Evolutionary conservation across 2,888 invertebrate species (phyloP).

Genomic region (Heteropelma amictum): DNA sequence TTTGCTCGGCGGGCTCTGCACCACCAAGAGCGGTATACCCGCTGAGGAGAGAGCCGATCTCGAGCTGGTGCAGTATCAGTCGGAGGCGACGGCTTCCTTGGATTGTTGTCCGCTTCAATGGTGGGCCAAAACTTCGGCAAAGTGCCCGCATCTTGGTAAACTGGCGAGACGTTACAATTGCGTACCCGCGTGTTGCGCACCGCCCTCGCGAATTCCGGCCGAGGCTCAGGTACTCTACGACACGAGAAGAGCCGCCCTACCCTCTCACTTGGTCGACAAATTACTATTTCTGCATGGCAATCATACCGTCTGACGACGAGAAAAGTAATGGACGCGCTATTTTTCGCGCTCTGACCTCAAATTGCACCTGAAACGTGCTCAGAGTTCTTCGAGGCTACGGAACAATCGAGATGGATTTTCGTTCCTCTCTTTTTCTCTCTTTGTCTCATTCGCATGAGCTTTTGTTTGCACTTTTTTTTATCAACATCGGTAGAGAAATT

Average conservation of each 20-base stretch:
- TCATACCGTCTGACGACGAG: constrained; percentile 64
- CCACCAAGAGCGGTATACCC: constrained; percentile 73
- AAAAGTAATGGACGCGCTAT: no score
- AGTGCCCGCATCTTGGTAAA: constrained; percentile 77
- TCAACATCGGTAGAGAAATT: no score
- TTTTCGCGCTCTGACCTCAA: background rate
- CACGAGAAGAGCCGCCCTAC: constrained; percentile 73
- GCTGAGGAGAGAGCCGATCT: constrained; percentile 77
- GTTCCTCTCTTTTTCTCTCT: background rate
- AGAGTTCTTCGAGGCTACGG: no score
- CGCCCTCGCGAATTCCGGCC: constrained; percentile 74
- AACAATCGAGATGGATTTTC: background rate
- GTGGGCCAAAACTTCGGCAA: constrained; percentile 76
- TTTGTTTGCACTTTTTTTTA: no score
- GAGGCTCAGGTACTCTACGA: constrained; percentile 75
- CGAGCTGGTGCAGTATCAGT: constrained; percentile 78
- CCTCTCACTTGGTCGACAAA: constrained; percentile 76
- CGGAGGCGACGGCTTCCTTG: constrained; percentile 76
- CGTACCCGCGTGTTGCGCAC: constrained; percentile 77
- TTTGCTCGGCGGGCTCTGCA: constrained; percentile 75
- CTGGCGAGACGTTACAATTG: constrained; percentile 77
- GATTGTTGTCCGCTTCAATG: constrained; percentile 78
- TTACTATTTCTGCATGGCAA: constrained; percentile 76
- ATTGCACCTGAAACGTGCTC: no score
- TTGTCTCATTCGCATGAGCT: no score